A percentile compares a stretch with the other conserved stretches of the same genome.
Conservation (phyloP, 2,797 vertebrate species). For the Scleropages formosus region DNA sequence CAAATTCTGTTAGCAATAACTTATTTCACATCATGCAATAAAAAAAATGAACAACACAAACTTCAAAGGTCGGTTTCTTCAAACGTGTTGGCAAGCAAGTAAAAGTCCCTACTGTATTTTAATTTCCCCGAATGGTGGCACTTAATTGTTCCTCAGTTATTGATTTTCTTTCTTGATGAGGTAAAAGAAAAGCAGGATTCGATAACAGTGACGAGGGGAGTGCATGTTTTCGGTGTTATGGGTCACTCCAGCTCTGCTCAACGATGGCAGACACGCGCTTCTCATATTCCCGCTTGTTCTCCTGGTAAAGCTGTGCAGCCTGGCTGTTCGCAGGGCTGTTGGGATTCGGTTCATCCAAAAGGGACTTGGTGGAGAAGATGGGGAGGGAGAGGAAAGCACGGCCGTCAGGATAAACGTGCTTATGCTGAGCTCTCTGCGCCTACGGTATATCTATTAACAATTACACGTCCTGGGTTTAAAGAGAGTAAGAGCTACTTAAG, state of each 20-base stretch:
- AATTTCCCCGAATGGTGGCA: conserved; percentile 66
- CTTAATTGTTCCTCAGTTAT: conserved; percentile 71
- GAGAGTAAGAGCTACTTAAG: no score
- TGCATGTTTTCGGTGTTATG: conserved; percentile 66
- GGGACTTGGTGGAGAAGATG: conserved; percentile 67
- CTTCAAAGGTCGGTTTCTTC: conserved; percentile 68
- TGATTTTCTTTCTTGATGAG: conserved; percentile 54
- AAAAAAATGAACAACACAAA: conserved; percentile 82
- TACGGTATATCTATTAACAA: no score
- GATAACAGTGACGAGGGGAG: conserved; percentile 37
- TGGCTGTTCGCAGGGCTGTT: conserved; percentile 98
- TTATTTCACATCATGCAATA: conserved; percentile 98
- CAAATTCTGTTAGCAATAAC: conserved; percentile 98
- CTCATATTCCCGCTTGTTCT: conserved; percentile 98
- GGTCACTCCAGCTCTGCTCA: conserved; percentile 98
- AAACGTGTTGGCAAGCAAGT: conserved; percentile 72
- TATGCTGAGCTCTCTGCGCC: no score
- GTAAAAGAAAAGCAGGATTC: conserved; percentile 59
- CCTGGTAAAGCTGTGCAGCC: conserved; percentile 97
- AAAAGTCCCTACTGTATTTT: conserved; percentile 55
- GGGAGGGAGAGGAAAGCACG: background rate
- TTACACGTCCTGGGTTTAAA: no score
- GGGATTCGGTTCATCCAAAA: conserved; percentile 96
- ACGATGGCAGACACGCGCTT: conserved; percentile 98
- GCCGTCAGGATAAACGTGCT: background rate